These are phyloP conservation scores for Palythoa heliodiscus DNA, from an alignment of 92 coral and sea anemone genomes.

Conservation along the genomic window DNA sequence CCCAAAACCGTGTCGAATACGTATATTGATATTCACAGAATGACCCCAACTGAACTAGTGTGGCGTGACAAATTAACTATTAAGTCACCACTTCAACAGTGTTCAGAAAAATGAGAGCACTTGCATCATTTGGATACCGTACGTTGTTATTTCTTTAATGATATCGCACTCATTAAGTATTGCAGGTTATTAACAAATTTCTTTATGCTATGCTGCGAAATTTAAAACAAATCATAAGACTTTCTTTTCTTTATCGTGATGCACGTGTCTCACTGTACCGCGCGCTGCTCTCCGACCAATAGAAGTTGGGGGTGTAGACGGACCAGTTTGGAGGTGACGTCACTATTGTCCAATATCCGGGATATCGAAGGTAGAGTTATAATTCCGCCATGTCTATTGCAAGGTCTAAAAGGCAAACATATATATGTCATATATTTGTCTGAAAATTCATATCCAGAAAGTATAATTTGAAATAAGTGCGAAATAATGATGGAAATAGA, in stretches of 20 bases:
- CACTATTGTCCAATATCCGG: conserved; percentile 57
- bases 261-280: conserved; percentile 22
- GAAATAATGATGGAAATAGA: conserved; percentile 35
- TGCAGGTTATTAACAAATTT: background rate
- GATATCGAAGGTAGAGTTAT: conserved; percentile 29
- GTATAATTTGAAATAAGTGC: background rate
- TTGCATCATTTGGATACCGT: background rate
- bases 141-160: background rate
- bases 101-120: background rate
- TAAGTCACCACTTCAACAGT: background rate
- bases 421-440: conserved; percentile 17
- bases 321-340: conserved; percentile 55
- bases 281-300: conserved; percentile 3
- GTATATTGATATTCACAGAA: no score
- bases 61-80: no score
- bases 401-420: conserved; percentile 20
- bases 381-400: conserved; percentile 68
- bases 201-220: background rate
- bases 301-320: conserved; percentile 29
- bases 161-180: background rate
- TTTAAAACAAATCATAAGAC: background rate
- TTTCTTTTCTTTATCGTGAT: background rate
- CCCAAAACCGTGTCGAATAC: no score
- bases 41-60: no score
- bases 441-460: conserved; percentile 18